Conservation (phyloP, 1,140 invertebrate genomes). For the Gonatopus flavifemur region DNA sequence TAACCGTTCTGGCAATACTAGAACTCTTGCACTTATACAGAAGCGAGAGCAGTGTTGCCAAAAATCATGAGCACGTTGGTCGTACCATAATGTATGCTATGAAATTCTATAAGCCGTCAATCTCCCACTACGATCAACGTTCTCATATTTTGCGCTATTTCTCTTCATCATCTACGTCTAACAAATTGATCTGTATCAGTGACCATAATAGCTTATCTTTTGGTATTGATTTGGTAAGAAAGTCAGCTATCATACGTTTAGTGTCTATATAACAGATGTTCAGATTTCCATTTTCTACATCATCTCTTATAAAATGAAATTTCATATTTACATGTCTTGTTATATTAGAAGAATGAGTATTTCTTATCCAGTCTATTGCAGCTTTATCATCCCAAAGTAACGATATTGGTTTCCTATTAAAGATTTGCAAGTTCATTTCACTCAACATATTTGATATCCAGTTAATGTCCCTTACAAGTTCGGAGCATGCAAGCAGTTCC, state of each 20-base stretch:
- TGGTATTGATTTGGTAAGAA: slow-evolving; percentile 1
- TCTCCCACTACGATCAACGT: too few species aligned
- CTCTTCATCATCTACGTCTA: too few species aligned
- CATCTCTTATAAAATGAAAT: slow-evolving; percentile 5
- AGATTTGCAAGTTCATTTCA: neutral
- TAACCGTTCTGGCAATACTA: too few species aligned
- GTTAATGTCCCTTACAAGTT: neutral
- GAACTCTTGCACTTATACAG: too few species aligned
- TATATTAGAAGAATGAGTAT: neutral
- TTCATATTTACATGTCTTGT: slow-evolving; percentile 1
- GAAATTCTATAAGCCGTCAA: too few species aligned
- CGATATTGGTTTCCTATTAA: neutral
- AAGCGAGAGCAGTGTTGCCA: too few species aligned
- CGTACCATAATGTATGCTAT: too few species aligned
- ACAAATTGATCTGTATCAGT: too few species aligned
- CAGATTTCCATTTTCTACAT: neutral
- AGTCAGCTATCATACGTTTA: neutral
- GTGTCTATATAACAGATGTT: neutral
- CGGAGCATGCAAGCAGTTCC: slow-evolving; percentile 1
- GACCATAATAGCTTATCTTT: neutral
- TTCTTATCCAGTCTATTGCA: neutral
- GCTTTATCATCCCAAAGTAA: slow-evolving; percentile 3
- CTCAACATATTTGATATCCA: neutral
- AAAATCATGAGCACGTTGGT: too few species aligned
- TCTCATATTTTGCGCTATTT: too few species aligned